A percentile compares a stretch with the other conserved stretches of the same genome.
Evolutionary conservation across 2,113 vertebrate genomes (phyloP).

Genomic region (Hucho hucho): DNA sequence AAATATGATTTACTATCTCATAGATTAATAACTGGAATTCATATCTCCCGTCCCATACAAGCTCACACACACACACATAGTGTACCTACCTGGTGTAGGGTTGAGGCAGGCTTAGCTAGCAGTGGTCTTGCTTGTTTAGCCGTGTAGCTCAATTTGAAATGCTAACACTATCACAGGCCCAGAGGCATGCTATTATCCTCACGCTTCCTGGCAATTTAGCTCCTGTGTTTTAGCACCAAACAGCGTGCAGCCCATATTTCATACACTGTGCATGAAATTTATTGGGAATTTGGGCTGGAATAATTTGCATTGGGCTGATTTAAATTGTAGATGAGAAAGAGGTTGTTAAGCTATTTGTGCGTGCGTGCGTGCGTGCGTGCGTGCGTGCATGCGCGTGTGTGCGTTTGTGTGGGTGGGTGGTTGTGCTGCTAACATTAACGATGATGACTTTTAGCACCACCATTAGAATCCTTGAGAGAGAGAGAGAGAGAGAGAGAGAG

Average conservation of each 20-base stretch:
- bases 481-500: conserved; percentile 28
- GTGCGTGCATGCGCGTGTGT: conserved; percentile 3
- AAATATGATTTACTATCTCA: conserved; percentile 60
- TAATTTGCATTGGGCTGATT: conserved; percentile 55
- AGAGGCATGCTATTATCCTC: conserved; percentile 55
- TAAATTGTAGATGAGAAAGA: conserved; percentile 60
- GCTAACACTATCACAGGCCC: conserved; percentile 65
- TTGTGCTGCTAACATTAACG: conserved; percentile 27
- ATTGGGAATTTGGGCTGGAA: conserved; percentile 61
- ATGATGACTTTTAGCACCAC: conserved; percentile 41
- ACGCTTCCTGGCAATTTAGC: conserved; percentile 57
- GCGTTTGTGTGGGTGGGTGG: background rate
- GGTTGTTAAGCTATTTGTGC: conserved; percentile 3
- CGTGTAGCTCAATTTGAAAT: conserved; percentile 75
- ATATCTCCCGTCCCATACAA: background rate
- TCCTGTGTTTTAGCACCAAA: conserved; percentile 48
- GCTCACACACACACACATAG: background rate
- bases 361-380: conserved; percentile 3
- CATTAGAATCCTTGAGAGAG: conserved; percentile 6
- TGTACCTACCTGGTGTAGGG: conserved; percentile 57
- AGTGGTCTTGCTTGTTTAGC: conserved; percentile 62
- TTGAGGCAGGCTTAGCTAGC: conserved; percentile 41
- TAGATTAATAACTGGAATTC: conserved; percentile 51
- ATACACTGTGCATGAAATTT: conserved; percentile 66
- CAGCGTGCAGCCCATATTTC: conserved; percentile 58